Percentiles rank a stretch among this genome's conserved stretches.
phyloP scores from a whole-genome alignment of 2,113 vertebrate genomes.

The Peromyscus polionotus region DNA sequence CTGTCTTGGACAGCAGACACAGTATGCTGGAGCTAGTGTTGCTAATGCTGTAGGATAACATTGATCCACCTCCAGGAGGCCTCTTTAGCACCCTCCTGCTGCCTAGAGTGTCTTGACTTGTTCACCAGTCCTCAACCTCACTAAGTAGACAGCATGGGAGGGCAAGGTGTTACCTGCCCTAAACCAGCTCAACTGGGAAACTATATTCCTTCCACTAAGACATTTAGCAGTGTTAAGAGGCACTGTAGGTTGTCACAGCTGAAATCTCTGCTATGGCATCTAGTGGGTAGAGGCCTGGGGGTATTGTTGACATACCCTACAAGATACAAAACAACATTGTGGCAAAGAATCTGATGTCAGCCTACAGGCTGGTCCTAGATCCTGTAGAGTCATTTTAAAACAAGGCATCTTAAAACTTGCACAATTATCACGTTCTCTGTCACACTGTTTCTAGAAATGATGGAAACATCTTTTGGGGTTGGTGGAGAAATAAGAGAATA shows the following conservation, averaged over 20 bases:
- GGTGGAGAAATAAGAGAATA: not conserved
- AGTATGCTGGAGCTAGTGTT: not conserved
- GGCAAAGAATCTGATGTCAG: not conserved
- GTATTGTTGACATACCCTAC: not conserved
- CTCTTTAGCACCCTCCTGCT: not conserved
- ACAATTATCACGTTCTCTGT: not conserved
- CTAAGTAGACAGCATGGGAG: not conserved
- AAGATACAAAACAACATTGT: rapidly evolving
- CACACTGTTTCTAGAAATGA: not conserved
- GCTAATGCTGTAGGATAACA: not conserved
- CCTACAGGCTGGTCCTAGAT: not conserved
- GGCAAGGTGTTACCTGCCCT: not conserved
- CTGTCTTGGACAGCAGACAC: not conserved
- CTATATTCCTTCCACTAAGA: rapidly evolving
- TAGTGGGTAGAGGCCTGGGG: not conserved
- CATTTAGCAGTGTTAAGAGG: not conserved
- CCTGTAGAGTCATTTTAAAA: not conserved
- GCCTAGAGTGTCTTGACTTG: not conserved
- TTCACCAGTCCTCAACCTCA: not conserved
- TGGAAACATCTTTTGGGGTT: not conserved
- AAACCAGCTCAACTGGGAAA: not conserved
- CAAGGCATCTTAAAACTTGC: too few relatives aligned
- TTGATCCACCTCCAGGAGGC: rapidly evolving
- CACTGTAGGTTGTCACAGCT: rapidly evolving
- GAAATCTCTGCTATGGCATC: not conserved